phyloP scores from a whole-genome alignment of 35 echinoderm and acorn worm genomes.

The Holothuria glaberrima region DNA sequence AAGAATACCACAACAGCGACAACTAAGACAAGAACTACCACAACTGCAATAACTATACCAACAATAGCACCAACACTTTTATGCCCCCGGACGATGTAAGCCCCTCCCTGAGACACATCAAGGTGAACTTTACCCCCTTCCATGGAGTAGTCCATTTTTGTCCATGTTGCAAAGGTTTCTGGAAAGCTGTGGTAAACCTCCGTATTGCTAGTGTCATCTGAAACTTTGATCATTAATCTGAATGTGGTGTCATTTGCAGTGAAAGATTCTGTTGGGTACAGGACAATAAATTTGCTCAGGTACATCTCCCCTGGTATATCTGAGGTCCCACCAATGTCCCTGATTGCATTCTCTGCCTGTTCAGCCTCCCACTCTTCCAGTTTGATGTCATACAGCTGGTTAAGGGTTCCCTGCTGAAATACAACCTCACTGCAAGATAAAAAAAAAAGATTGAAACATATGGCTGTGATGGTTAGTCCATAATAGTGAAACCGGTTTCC shows the following conservation, averaged over 20 bases:
- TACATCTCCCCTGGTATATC: constrained; percentile 72
- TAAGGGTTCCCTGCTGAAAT: constrained; percentile 70
- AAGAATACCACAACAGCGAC: constrained; percentile 77
- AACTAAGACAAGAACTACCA: constrained; percentile 63
- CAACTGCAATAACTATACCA: constrained; percentile 65
- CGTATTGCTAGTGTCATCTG: constrained; percentile 27
- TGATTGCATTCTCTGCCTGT: constrained; percentile 59
- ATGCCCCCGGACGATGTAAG: constrained; percentile 64
- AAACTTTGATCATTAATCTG: constrained; percentile 61
- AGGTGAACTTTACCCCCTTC: constrained; percentile 55
- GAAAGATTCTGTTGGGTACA: constrained; percentile 71
- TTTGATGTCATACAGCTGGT: constrained; percentile 83
- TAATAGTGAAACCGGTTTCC: no score
- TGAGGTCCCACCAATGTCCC: constrained; percentile 25
- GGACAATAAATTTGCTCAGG: constrained; percentile 78
- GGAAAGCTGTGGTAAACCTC: constrained; percentile 79
- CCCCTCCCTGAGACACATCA: constrained; percentile 64
- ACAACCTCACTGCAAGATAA: constrained; percentile 66
- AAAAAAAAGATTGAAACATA: no score
- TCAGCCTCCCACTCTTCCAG: constrained; percentile 81
- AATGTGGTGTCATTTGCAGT: constrained; percentile 71
- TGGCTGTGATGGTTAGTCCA: no score
- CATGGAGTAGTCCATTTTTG: constrained; percentile 55
- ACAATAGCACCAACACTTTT: constrained; percentile 65
- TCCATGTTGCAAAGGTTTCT: constrained; percentile 75